A percentile compares a stretch with the other conserved stretches of the same genome.
Evolutionary conservation across 2,113 vertebrate genomes (phyloP).

Genomic region (Bufo gargarizans): DNA sequence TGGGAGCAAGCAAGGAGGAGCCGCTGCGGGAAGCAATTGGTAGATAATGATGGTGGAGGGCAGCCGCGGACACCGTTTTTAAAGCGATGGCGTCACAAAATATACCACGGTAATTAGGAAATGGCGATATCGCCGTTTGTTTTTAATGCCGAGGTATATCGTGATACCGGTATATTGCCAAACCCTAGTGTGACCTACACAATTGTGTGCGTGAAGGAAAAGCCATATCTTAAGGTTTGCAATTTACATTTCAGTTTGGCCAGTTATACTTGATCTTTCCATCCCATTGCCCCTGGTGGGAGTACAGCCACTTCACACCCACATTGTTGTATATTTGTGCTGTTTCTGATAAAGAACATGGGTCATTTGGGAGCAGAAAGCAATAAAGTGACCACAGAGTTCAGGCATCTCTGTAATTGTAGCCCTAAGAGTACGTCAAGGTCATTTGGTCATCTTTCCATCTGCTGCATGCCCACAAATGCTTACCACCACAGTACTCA

Average conservation of each 20-base stretch:
- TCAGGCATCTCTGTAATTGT: conserved; percentile 41
- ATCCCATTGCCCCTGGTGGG: conserved; percentile 14
- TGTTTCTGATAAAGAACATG: conserved; percentile 43
- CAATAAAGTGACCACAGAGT: conserved; percentile 50
- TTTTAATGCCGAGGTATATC: too few relatives aligned
- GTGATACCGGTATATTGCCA: too few relatives aligned
- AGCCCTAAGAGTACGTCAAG: conserved; percentile 42
- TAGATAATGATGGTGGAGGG: too few relatives aligned
- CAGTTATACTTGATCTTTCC: neutral
- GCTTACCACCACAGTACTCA: conserved; percentile 21
- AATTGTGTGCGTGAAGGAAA: neutral
- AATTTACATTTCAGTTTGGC: conserved; percentile 9
- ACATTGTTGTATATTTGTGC: conserved; percentile 27
- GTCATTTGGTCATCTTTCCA: conserved; percentile 28
- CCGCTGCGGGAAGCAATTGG: too few relatives aligned
- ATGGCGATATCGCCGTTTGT: too few relatives aligned
- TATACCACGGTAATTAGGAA: too few relatives aligned
- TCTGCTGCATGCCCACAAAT: conserved; percentile 8
- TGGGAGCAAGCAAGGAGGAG: too few relatives aligned
- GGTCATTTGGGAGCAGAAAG: conserved; percentile 47
- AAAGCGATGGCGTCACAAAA: too few relatives aligned
- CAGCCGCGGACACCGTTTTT: too few relatives aligned
- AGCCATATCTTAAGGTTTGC: conserved; percentile 5
- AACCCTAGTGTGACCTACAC: too few relatives aligned
- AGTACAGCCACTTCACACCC: neutral